Base-by-base conservation (phyloP, 1,140 invertebrate species). In the Amyelois transitella region DNA sequence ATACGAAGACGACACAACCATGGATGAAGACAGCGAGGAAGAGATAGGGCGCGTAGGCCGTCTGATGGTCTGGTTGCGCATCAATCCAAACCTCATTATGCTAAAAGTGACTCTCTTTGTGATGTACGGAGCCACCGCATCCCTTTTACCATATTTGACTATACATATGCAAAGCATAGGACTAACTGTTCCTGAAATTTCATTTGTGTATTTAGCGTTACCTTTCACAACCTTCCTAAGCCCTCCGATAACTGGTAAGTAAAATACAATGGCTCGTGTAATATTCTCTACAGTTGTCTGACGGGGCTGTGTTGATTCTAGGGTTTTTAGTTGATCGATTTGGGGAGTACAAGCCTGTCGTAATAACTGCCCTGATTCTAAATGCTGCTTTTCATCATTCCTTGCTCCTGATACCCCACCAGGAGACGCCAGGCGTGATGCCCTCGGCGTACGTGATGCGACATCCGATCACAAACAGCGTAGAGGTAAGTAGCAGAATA, bases 111-210 rank as follows among this genome's bases (percentile, higher is more conserved):
- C 93, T 38, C 84, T 95, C 6, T 95, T 96, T 80, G 92, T 94
- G 67, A 93, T 94, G 90, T 94, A 94, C 77, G 94, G 94, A 86
- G 95, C 94, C 19, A 94, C 93, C 43, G 93, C 93, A 48, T 94
- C 94, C 14, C 88, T 96, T 43, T 75, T 96, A 44, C 95, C 95
- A 0, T 96, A 95, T 77, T 82, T 96, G 58, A 95, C 95, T 0
- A 93, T 96, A 56, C 95, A 96, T 80, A 96, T 96, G 95, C 94
- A 94, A 85, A 93, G 93, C 76, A 93, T 96, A 74, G 95, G 95
- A 53, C 88, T 97, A 18, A 94, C 94, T 18, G 92, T 95, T 53
- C 92, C 94, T 66, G 94, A 97, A 88, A 94, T 95, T 60, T 94
- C 94, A 43, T 92, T 96, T 67, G 94, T 96, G 62, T 96, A 96